phyloP scores from a whole-genome alignment of 1,140 invertebrate genomes.

The Sitobion miscanthi region DNA sequence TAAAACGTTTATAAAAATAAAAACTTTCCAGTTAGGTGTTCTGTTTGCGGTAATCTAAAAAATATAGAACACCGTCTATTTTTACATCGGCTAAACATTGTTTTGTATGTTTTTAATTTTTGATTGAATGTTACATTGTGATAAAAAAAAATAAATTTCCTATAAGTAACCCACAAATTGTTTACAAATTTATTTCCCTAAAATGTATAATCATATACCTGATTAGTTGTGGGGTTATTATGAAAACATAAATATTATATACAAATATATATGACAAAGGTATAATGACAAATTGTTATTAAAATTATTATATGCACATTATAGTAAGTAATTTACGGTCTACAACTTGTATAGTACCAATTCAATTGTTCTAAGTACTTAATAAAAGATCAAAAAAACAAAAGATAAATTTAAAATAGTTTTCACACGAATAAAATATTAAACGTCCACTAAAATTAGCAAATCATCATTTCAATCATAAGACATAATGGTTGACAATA shows the following conservation, averaged over 20 bases:
- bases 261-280: too few species aligned
- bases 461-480: slow-evolving; percentile 5
- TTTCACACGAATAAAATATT: background rate
- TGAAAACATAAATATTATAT: background rate
- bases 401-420: background rate
- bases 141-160: background rate
- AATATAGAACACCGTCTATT: background rate
- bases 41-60: background rate
- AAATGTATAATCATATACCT: background rate
- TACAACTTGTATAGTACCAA: too few species aligned
- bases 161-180: background rate
- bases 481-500: background rate
- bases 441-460: background rate
- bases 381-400: too few species aligned
- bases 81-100: background rate
- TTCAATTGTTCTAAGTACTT: too few species aligned
- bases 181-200: background rate
- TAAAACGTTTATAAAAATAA: background rate
- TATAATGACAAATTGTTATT: too few species aligned
- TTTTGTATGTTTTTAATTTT: background rate
- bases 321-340: too few species aligned
- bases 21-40: background rate
- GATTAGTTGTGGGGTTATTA: background rate
- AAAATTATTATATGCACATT: too few species aligned
- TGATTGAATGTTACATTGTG: background rate